These are phyloP conservation scores for Patiria pectinifera DNA, from an alignment of 53 echinoderm and acorn worm species.

Conservation along the genomic window DNA sequence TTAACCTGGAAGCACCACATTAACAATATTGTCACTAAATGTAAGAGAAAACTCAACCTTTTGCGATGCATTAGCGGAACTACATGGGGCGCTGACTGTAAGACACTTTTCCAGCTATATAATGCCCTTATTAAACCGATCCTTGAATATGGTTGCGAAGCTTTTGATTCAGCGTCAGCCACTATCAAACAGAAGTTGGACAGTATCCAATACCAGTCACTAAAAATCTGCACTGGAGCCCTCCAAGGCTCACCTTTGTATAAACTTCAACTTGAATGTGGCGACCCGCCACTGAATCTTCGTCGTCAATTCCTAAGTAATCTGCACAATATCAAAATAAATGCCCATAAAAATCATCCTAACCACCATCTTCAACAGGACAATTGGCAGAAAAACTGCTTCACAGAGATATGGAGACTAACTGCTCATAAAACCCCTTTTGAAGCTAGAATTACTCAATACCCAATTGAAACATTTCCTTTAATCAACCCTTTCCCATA, in stretches of 20 bases:
- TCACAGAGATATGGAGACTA: background rate
- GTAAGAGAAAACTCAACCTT: conserved; percentile 50
- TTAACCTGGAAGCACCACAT: conserved; percentile 42
- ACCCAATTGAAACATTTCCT: too few relatives aligned
- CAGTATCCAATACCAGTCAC: conserved; percentile 47
- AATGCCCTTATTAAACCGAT: conserved; percentile 35
- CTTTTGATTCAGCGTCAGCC: conserved; percentile 33
- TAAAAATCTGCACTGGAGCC: conserved; percentile 60
- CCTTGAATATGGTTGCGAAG: conserved; percentile 52
- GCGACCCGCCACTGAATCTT: conserved; percentile 28
- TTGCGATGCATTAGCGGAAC: conserved; percentile 16
- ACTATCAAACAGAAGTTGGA: conserved; percentile 20
- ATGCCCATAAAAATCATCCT: background rate
- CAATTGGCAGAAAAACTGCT: conserved; percentile 36
- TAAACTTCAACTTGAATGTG: conserved; percentile 10
- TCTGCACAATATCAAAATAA: background rate
- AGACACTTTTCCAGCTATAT: conserved; percentile 14
- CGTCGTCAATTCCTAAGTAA: background rate
- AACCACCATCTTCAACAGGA: background rate
- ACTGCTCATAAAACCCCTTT: background rate
- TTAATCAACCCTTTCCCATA: too few relatives aligned
- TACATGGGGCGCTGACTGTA: conserved; percentile 40
- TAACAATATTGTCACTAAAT: too few relatives aligned
- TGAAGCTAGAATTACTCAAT: background rate
- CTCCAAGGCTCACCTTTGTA: conserved; percentile 10